Base-by-base conservation (phyloP, 53 echinoderm and acorn worm species). In the Zoroaster sp. region DNA sequence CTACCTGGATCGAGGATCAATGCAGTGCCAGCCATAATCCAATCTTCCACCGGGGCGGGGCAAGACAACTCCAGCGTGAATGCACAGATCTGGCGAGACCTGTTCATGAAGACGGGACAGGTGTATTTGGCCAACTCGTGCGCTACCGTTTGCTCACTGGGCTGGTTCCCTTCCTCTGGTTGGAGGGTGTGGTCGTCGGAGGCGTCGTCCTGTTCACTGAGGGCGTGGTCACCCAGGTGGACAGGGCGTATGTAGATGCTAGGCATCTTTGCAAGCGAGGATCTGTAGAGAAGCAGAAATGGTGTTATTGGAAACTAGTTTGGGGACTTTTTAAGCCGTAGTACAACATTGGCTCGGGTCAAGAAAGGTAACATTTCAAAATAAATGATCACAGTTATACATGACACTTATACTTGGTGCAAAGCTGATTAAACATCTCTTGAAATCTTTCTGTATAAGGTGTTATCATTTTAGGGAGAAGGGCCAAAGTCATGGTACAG, bases 31-130 rank as follows among this genome's bases (percentile, higher is more conserved):
- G 93, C 51, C 92, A 95, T 87, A 21, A 74, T 74, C 97, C 97
- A 97, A 65, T 95, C 88, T 17, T 93, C 86, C 63, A 91, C 41
- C 0, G 97, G 95, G 14, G 74, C 37, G 4, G 95, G 97, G 35
- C 97, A 97, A 8, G 80, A 63, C 47, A 97, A 78, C 66, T 95
- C 89, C 65, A 97, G 77, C 44, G 75, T 91, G 85, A 97, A 97
- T 1, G 89, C 93, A 76, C 90, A 93, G 23, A 97, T 85, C 88
- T 95, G 97, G 33, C 97, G 77, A 11, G 94, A 93, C 15, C 87
- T 72, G 78, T 97, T 97, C 86, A 97, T 49, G 80, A 97, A 97
- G 28, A 97, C 94, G 0, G 97, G 97, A 73, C 93, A 95, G 3
- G 73, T 73, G 70, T 90, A 93, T 15, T 86, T 44, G 35, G 83